Conservation (phyloP, 2,797 vertebrate species). For the Mus spretus region DNA sequence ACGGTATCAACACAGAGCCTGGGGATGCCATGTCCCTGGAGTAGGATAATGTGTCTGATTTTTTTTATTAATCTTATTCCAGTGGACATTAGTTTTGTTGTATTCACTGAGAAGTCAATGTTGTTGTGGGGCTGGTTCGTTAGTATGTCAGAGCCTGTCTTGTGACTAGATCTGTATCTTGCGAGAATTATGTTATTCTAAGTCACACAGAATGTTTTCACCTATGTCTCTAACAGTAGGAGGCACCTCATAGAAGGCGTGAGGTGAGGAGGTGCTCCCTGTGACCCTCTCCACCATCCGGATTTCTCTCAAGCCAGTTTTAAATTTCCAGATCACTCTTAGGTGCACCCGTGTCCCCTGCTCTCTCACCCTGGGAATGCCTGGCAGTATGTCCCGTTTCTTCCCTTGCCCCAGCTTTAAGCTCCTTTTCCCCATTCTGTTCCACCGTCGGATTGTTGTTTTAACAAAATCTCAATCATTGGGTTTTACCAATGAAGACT, state of each 20-base stretch:
- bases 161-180: background rate
- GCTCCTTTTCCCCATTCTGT: background rate
- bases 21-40: background rate
- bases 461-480: background rate
- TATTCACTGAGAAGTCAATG: background rate
- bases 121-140: too few species aligned
- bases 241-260: accelerated
- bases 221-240: background rate
- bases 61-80: background rate
- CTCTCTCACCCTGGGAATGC: background rate
- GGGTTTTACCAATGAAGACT: background rate
- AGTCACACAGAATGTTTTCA: background rate
- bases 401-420: background rate
- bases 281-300: background rate
- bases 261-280: background rate
- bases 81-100: background rate
- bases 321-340: conserved; percentile 24
- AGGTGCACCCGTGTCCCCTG: background rate
- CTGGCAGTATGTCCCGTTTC: background rate
- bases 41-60: background rate
- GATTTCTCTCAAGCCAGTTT: conserved; percentile 14
- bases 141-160: background rate
- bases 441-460: background rate
- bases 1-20: too few species aligned
- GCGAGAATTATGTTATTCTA: background rate